Conservation (phyloP, 2,113 vertebrate genomes). For the Zosterops hypoxanthus region DNA sequence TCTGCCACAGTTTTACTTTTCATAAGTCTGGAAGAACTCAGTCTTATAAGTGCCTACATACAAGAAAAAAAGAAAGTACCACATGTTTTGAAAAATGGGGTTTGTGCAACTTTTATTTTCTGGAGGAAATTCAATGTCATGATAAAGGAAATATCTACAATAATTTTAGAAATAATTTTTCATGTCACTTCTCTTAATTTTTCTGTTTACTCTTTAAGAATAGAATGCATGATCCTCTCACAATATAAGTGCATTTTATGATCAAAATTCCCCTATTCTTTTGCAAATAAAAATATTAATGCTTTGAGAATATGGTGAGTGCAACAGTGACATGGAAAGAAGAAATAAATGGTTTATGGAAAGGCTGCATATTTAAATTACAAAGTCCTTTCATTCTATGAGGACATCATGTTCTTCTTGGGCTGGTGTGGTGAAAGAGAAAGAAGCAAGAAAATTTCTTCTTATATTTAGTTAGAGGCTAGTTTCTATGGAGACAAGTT, state of each 20-base stretch:
- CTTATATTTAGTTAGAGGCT: slow-evolving; percentile 43
- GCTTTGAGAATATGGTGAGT: background rate
- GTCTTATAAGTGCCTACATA: background rate
- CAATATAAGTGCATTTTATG: background rate
- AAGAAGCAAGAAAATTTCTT: slow-evolving; percentile 39
- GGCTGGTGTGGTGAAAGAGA: background rate
- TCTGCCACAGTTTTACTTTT: background rate
- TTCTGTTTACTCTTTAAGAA: background rate
- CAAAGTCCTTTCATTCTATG: background rate
- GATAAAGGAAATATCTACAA: background rate
- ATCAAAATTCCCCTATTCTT: background rate
- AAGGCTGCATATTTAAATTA: background rate
- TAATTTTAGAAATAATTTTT: background rate
- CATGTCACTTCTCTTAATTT: background rate
- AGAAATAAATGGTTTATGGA: background rate
- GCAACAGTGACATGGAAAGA: background rate
- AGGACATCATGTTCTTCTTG: slow-evolving; percentile 31
- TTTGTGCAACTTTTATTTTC: background rate
- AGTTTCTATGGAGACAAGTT: slow-evolving; percentile 69
- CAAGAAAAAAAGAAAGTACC: background rate
- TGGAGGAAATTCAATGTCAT: background rate
- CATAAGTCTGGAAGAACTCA: background rate
- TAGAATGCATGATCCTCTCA: background rate
- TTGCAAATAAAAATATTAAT: background rate
- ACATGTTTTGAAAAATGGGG: background rate